Base-by-base conservation (phyloP, 2,113 vertebrate genomes). In the Orycteropus afer region DNA sequence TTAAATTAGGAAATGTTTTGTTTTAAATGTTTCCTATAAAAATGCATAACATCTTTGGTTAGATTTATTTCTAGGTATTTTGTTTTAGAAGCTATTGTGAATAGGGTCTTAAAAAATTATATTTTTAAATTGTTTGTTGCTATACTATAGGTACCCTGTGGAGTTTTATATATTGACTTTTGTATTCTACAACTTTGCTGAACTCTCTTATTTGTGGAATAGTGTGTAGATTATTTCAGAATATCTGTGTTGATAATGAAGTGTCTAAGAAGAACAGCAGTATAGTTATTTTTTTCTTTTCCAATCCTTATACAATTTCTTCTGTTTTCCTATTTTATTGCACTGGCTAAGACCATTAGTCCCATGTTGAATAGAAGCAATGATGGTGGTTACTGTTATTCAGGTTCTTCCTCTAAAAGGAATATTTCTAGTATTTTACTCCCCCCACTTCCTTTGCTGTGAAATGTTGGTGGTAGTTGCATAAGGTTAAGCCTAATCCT, bases 81-180 rank as follows among this genome's bases (percentile, higher is more conserved):
- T 89, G n/a, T 89, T 57, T 95, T 86, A 71, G 73, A 89, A 74
- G 42, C 9, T 69, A 59, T 65, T 67, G 55, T 95, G 32, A 95
- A 87, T 78, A 63, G 17, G 7, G 34, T 63, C 17, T 78, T 95
- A 71, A 78, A 92, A 92, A 86, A 34, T 86, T 86, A 17, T 22
- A 57, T 51, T 89, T 90, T 95, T 45, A 18, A 94, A 73, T 82
- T 65, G 25, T 94, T 78, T 71, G 5, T 83, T 55, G 18, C 18
- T 80, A 0, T 37, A 65, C 29, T 83, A 2, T 63, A 57, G 25
- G 15, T 12, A 32, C 18, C 86, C 55, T 87, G 1, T 73, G 73
- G n/a, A 74, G 47, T 93, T 86, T 90, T 79, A 42, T 80, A 61
- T 82, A 78, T 65, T 92, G 89, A 5, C 59, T 92, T 93, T 71